Percentiles rank a stretch among this genome's conserved stretches.
Evolutionary conservation across 2,113 vertebrate genomes (phyloP).

Genomic region (Ceratotherium simum): DNA sequence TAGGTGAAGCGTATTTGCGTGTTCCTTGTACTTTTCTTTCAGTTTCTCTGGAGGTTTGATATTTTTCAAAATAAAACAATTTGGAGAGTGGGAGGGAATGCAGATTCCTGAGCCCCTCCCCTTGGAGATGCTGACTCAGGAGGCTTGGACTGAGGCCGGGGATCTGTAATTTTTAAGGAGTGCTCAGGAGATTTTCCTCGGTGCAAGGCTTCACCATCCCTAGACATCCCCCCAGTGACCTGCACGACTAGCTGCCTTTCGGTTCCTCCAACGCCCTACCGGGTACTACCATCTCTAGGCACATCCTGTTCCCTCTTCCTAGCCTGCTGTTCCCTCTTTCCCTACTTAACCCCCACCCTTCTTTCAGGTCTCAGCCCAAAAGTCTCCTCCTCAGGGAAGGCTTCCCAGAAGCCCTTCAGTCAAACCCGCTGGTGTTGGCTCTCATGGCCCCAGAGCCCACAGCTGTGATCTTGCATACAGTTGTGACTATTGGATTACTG

Average conservation of each 20-base stretch:
- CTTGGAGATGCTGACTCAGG: neutral
- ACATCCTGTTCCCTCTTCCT: neutral
- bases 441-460: neutral
- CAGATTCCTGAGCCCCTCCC: neutral
- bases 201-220: neutral
- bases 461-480: neutral
- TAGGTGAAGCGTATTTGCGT: neutral
- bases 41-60: conserved; percentile 14
- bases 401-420: neutral
- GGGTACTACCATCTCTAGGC: too few relatives aligned
- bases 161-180: neutral
- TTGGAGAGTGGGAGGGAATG: neutral
- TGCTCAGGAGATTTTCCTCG: neutral
- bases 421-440: neutral
- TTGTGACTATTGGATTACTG: neutral
- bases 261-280: fast-evolving
- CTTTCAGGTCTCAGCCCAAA: neutral
- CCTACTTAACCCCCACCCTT: neutral
- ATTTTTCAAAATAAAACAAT: conserved; percentile 40
- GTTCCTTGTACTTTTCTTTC: neutral
- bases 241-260: neutral
- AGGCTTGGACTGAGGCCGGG: neutral
- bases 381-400: neutral
- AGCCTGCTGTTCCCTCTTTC: neutral
- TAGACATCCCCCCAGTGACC: neutral